A percentile compares a stretch with the other conserved stretches of the same genome.
Evolutionary conservation across 23 tunicate species (phyloP).

Genomic region (Styela clava): DNA sequence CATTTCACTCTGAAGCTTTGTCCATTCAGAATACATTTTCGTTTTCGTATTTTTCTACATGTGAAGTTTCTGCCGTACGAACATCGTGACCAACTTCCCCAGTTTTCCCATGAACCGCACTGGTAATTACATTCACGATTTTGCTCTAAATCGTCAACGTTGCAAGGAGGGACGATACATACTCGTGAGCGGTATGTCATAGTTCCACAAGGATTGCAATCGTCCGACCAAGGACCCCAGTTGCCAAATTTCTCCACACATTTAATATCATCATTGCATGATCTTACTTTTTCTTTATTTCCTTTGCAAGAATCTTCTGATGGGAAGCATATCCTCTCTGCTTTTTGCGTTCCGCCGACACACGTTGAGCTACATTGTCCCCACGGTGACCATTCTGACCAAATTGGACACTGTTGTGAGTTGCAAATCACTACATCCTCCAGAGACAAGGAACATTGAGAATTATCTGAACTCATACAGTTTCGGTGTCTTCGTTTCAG

Average conservation of each 20-base stretch:
- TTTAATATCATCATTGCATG: background rate
- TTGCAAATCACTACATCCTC: conserved; percentile 4
- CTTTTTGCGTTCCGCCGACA: background rate
- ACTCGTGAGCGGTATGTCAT: background rate
- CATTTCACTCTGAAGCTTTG: background rate
- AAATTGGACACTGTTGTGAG: background rate
- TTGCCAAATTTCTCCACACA: background rate
- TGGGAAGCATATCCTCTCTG: background rate
- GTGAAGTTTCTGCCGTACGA: background rate
- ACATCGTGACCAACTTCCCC: background rate
- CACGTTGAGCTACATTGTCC: background rate
- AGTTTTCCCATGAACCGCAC: background rate
- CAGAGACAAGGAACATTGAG: background rate
- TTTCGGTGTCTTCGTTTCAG: conserved; percentile 25
- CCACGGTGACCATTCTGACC: conserved; percentile 26
- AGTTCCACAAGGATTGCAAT: background rate
- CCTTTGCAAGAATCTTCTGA: background rate
- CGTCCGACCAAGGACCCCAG: background rate
- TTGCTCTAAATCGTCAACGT: background rate
- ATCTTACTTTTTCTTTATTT: background rate
- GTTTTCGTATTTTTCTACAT: background rate
- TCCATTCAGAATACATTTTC: background rate
- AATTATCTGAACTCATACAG: background rate
- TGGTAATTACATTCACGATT: background rate
- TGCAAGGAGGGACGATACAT: background rate